phyloP scores from a whole-genome alignment of 2,113 vertebrate genomes.

The Pristiophorus japonicus region DNA sequence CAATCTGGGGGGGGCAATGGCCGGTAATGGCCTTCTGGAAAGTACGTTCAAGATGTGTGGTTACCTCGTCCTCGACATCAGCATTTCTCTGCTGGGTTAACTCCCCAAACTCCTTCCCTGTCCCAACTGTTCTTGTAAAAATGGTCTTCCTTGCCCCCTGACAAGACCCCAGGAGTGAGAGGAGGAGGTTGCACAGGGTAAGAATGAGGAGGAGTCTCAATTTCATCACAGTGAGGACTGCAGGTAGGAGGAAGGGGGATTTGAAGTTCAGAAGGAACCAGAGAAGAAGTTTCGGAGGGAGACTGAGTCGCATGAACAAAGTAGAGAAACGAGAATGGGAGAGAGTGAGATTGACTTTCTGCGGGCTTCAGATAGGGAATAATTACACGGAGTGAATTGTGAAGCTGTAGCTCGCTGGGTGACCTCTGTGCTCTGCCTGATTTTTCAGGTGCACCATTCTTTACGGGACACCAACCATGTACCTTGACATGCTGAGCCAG shows the following conservation, averaged over 20 bases:
- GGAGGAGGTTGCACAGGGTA: neutral
- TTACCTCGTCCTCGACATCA: neutral
- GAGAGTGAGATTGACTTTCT: neutral
- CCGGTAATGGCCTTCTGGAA: too few species aligned
- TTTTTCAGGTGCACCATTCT: slow-evolving; percentile 61
- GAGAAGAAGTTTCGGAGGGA: neutral
- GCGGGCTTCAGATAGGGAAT: neutral
- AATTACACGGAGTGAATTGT: neutral
- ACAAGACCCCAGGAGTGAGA: neutral
- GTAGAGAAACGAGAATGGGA: neutral
- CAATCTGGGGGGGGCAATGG: too few species aligned
- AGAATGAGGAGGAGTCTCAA: neutral
- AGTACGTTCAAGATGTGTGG: too few species aligned
- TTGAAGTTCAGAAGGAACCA: neutral
- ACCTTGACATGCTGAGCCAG: slow-evolving; percentile 74
- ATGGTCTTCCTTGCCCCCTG: neutral
- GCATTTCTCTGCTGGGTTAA: neutral
- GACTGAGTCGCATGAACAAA: neutral
- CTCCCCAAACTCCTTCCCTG: neutral
- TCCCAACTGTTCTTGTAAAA: neutral
- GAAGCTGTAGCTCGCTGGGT: neutral
- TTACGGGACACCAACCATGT: slow-evolving; percentile 88
- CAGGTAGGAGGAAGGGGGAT: neutral
- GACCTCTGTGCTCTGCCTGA: slow-evolving; percentile 36
- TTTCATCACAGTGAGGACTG: neutral